Conservation (phyloP, 2,113 vertebrate genomes). For the Malurus melanocephalus region DNA sequence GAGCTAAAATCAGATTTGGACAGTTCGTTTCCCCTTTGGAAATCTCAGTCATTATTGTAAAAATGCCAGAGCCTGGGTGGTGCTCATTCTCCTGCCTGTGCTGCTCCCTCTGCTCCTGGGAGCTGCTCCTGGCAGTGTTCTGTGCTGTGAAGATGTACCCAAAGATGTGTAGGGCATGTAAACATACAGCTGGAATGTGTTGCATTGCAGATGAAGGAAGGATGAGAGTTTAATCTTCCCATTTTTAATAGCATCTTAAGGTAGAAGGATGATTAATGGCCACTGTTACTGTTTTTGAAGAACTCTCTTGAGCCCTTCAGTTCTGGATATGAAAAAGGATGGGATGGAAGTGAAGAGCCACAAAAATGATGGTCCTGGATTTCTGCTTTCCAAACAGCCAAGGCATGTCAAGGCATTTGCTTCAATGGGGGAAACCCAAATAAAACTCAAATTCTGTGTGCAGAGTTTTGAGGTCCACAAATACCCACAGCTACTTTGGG, state of each 20-base stretch:
- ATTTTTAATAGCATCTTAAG: background rate
- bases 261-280: too few species aligned
- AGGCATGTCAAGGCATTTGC: background rate
- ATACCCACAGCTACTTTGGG: accelerated
- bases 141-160: background rate
- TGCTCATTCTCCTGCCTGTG: background rate
- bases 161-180: background rate
- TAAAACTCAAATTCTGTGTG: background rate
- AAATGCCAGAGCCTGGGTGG: background rate
- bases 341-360: background rate
- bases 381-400: background rate
- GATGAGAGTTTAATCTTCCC: background rate
- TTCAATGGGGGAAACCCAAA: background rate
- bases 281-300: background rate
- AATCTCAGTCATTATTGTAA: background rate
- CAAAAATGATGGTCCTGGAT: background rate
- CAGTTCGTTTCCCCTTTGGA: background rate
- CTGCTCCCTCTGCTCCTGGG: background rate
- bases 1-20: background rate
- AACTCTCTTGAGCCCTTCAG: background rate
- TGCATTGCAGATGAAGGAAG: background rate
- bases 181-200: accelerated
- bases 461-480: background rate
- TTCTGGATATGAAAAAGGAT: background rate
- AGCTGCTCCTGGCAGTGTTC: background rate